A percentile compares a stretch with the other conserved stretches of the same genome.
Evolutionary conservation across 2,113 vertebrate genomes (phyloP).

Genomic region (Calidris pugnax): DNA sequence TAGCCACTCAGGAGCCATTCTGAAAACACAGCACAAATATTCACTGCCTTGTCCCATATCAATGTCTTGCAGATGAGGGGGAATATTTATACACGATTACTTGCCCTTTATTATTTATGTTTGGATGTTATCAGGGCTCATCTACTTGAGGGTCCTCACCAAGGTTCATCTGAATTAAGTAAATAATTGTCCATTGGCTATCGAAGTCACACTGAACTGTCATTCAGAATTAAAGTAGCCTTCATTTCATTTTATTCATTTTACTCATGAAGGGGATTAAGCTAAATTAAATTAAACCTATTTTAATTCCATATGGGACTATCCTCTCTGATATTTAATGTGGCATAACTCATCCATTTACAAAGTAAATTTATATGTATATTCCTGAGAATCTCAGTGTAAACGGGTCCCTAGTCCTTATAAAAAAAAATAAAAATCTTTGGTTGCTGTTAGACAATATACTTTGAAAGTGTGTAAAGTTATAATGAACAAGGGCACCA

Average conservation of each 20-base stretch:
- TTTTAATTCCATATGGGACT: slow-evolving; percentile 1
- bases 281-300: not conserved
- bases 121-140: not conserved
- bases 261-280: slow-evolving; percentile 13
- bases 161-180: not conserved
- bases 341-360: not conserved
- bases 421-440: not conserved
- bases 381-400: not conserved
- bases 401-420: not conserved
- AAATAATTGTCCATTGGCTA: not conserved
- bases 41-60: not conserved
- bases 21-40: not conserved
- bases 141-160: not conserved
- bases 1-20: not conserved
- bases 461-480: not conserved
- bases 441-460: not conserved
- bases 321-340: not conserved
- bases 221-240: not conserved
- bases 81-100: not conserved
- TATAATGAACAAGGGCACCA: not conserved
- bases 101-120: not conserved
- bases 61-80: rapidly evolving
- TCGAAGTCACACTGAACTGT: not conserved
- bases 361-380: slow-evolving; percentile 14
- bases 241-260: slow-evolving; percentile 6